Percentiles rank a stretch among this genome's conserved stretches.
Conservation (phyloP, 2,797 vertebrate species). For the Sebastes aleutianus region DNA sequence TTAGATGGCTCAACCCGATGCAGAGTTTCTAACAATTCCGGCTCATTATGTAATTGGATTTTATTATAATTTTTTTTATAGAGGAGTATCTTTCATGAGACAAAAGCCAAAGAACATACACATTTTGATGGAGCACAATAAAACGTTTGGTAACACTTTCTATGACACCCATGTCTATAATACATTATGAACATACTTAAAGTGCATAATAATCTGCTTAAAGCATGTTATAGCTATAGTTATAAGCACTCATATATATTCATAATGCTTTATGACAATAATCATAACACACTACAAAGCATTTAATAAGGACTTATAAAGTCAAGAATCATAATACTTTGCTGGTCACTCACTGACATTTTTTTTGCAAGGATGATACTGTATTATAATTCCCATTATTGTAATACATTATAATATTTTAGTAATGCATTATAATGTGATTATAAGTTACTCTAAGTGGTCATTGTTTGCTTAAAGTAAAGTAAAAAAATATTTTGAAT, state of each 20-base stretch:
- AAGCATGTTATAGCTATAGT: not conserved
- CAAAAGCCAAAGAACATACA: not conserved
- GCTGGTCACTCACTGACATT: not conserved
- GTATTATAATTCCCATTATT: not conserved
- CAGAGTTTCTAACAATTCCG: conserved; percentile 1
- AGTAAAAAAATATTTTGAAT: not conserved
- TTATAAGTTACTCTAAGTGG: too few relatives aligned
- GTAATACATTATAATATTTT: not conserved
- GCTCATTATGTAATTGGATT: conserved; percentile 24
- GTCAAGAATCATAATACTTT: not conserved
- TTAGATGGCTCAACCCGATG: not conserved
- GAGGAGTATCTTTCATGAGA: not conserved
- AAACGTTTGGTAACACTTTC: not conserved
- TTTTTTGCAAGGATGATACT: not conserved
- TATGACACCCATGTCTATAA: not conserved
- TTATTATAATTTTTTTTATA: not conserved
- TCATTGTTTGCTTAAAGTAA: not conserved
- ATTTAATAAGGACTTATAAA: not conserved
- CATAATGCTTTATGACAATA: not conserved
- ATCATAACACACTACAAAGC: not conserved
- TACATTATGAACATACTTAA: not conserved
- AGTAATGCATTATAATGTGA: not conserved
- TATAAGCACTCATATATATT: not conserved
- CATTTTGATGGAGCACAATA: not conserved
- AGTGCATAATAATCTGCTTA: not conserved